A percentile compares a stretch with the other conserved stretches of the same genome.
Evolutionary conservation across 2,113 vertebrate species (phyloP).

Genomic region (Nematolebias whitei): DNA sequence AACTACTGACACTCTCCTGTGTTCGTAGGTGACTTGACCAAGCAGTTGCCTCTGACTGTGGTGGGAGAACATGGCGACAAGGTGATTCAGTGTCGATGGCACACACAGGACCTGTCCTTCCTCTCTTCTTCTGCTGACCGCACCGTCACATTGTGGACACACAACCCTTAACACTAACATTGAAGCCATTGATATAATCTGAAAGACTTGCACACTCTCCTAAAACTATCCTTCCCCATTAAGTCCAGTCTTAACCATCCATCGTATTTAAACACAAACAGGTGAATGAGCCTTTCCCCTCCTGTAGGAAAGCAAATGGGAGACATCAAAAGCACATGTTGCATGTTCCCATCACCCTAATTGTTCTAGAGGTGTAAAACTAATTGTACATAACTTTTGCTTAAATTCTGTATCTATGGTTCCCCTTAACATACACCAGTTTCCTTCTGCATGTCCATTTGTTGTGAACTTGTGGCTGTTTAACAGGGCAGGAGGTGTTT

Average conservation of each 20-base stretch:
- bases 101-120: slow-evolving; percentile 96
- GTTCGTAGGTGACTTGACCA: slow-evolving; percentile 84
- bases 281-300: slow-evolving; percentile 25
- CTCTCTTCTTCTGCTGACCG: slow-evolving; percentile 97
- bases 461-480: slow-evolving; percentile 12
- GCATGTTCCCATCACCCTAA: slow-evolving; percentile 24
- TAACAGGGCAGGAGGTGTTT: slow-evolving; percentile 42
- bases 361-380: neutral
- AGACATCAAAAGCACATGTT: slow-evolving; percentile 46
- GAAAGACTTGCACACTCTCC: slow-evolving; percentile 21
- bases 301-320: slow-evolving; percentile 34
- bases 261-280: slow-evolving; percentile 3
- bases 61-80: slow-evolving; percentile 96
- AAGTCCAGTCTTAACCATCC: slow-evolving; percentile 17
- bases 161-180: slow-evolving; percentile 83
- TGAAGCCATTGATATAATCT: slow-evolving; percentile 8
- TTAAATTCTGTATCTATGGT: neutral
- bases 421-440: neutral
- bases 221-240: slow-evolving; percentile 25
- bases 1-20: neutral
- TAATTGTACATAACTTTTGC: slow-evolving; percentile 7
- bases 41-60: slow-evolving; percentile 91
- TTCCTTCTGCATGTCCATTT: slow-evolving; percentile 34
- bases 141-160: slow-evolving; percentile 97
- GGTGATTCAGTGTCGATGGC: slow-evolving; percentile 98